Evolutionary conservation across 2,113 vertebrate species (phyloP), one percentile per base, ranked within the genome.

Genomic region (Camelus dromedarius): DNA sequence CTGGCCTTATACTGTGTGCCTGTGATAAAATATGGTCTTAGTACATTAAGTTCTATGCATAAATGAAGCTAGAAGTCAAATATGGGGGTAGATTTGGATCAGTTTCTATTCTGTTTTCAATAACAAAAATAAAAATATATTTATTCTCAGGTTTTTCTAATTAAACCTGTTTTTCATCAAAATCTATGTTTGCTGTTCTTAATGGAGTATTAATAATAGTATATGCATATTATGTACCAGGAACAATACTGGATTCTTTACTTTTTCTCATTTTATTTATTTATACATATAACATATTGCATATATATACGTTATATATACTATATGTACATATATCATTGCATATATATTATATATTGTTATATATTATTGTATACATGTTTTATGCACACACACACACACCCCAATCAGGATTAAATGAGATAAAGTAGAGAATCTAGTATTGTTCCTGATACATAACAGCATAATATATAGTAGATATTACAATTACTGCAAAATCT

Each of bases 41-140:
- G n/a, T 79, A 72, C 56, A 80, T 77, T 77, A 72, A 89, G 26
- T 72, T 54, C 54, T 35, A 76, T 66, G 42, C 60, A 76, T 94
- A 91, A 83, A 32, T 81, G 52, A 77, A 83, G 52, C 22, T 77
- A 62, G 38, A 83, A 60, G 38, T 83, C 46, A 83, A 92, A 10
- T 67, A 82, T 48, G 2, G 88, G 60, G 14, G 52, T 77, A 52
- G 56, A 54, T 64, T 77, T 92, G 52, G 50, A 24, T 83, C 64
- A 64, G 64, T 38, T 66, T 85, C 42, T 64, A 35, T 91, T 84
- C 69, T 82, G 6, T 90, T 94, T 84, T 72, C 79, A 90, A 66
- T 86, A 42, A 90, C 24, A 79, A 85, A 77, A 90, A 85, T 81
- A 54, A 84, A 93, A 87, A 86, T 22, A 46, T 38, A n/a, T 19